A percentile compares a stretch with the other conserved stretches of the same genome.
These are phyloP conservation scores for Helogale parvula DNA, from an alignment of 2,113 vertebrate genomes.

Conservation along the genomic window DNA sequence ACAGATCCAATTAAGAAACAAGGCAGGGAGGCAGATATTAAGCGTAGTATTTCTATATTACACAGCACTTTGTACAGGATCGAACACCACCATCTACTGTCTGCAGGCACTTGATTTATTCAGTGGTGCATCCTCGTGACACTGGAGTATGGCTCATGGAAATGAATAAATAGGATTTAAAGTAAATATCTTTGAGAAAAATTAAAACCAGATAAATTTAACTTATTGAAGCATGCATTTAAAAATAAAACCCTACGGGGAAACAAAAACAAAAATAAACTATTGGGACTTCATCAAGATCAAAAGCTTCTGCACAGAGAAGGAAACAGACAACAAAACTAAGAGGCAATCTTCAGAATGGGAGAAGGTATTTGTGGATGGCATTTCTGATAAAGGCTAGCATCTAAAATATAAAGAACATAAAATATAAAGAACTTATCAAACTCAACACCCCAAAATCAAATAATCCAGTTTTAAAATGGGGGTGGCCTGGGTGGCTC, in stretches of 20 bases:
- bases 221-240: not conserved
- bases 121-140: not conserved
- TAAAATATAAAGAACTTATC: not conserved
- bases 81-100: slow-evolving; percentile 39
- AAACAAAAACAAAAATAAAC: not conserved
- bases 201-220: slow-evolving; percentile 18
- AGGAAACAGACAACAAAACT: not conserved
- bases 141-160: not conserved
- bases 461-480: not conserved
- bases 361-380: not conserved
- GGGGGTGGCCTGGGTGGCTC: too few species aligned
- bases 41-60: slow-evolving; percentile 48
- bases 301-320: not conserved
- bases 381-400: not conserved
- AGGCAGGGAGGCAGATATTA: slow-evolving; percentile 73
- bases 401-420: not conserved
- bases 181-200: slow-evolving; percentile 46
- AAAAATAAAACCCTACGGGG: not conserved
- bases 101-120: slow-evolving; percentile 29
- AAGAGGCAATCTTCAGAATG: not conserved
- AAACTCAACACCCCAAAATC: not conserved
- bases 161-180: not conserved
- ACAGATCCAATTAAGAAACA: slow-evolving; percentile 80
- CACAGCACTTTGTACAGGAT: not conserved
- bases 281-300: not conserved